Conservation (phyloP, 2,113 vertebrate species). For the Nothoprocta pentlandii region DNA sequence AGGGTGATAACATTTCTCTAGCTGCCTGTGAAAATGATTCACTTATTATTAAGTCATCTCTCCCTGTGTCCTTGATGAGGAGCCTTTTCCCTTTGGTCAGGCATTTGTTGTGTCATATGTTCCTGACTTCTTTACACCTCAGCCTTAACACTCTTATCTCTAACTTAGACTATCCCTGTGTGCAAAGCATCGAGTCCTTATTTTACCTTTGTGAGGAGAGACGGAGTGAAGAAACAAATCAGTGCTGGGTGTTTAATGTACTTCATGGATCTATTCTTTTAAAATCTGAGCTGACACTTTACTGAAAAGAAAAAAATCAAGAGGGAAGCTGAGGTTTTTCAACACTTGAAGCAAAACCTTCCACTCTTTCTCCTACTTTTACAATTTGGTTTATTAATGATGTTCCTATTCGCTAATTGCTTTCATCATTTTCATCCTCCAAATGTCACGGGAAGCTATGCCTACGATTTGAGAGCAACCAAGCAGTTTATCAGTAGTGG, state of each 20-base stretch:
- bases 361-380: not conserved
- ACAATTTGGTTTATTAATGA: not conserved
- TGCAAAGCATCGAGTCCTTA: not conserved
- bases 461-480: not conserved
- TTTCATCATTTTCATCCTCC: not conserved
- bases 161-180: not conserved
- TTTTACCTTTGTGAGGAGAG: not conserved
- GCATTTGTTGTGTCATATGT: not conserved
- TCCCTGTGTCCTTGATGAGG: conserved; percentile 1
- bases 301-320: not conserved
- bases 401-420: not conserved
- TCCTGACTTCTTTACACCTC: conserved; percentile 21
- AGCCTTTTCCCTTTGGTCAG: not conserved
- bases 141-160: not conserved
- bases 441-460: not conserved
- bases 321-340: not conserved
- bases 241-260: not conserved
- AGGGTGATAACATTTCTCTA: conserved; percentile 22
- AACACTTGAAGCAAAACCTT: not conserved
- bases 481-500: not conserved
- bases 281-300: not conserved
- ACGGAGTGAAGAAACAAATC: not conserved
- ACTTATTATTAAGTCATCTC: not conserved
- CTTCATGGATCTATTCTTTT: not conserved
- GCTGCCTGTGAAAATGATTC: not conserved